Evolutionary conservation across 2,888 invertebrate genomes (phyloP).

Genomic region (Lepas anatifera): DNA sequence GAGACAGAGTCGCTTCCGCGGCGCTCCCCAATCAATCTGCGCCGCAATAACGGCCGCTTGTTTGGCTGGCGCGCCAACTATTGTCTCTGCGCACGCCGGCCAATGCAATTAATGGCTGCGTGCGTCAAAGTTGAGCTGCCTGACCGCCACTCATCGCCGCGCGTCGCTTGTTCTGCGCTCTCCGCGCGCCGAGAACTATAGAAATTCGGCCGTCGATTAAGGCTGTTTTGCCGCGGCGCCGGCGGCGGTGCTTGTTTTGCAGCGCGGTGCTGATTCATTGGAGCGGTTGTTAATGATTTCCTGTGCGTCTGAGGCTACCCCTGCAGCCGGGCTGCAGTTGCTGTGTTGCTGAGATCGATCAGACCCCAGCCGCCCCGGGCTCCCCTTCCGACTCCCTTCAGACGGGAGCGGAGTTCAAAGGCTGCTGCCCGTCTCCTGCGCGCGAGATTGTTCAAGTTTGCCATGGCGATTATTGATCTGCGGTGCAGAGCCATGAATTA

Average conservation of each 20-base stretch:
- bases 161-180: not conserved
- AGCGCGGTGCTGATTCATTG: not conserved
- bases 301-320: too few relatives aligned
- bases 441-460: too few relatives aligned
- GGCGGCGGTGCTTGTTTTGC: not conserved
- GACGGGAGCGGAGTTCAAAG: too few relatives aligned
- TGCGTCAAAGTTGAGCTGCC: not conserved
- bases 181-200: not conserved
- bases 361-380: too few relatives aligned
- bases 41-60: not conserved
- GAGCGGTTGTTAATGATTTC: not conserved
- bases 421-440: too few relatives aligned
- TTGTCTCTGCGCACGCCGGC: not conserved
- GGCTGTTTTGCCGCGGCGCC: not conserved
- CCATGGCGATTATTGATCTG: too few relatives aligned
- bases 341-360: too few relatives aligned
- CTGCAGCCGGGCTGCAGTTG: too few relatives aligned
- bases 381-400: too few relatives aligned
- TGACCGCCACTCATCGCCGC: not conserved
- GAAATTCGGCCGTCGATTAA: not conserved
- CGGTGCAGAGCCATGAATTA: too few relatives aligned
- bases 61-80: too few relatives aligned
- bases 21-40: not conserved
- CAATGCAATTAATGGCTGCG: not conserved
- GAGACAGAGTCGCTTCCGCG: too few relatives aligned